These are phyloP conservation scores for Cancer borealis DNA, from an alignment of 2,888 invertebrate species.

Conservation along the genomic window DNA sequence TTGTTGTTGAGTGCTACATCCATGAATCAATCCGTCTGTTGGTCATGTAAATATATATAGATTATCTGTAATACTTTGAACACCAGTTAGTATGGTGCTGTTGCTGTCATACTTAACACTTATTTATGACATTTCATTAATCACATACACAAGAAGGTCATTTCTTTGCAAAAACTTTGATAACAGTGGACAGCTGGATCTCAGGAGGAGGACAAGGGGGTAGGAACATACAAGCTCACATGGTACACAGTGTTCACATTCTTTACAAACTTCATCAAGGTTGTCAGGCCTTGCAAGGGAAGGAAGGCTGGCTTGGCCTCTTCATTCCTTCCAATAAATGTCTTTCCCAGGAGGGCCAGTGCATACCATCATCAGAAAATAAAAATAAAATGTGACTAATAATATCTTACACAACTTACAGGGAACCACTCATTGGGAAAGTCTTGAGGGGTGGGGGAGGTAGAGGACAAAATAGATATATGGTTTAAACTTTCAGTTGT, in stretches of 20 bases:
- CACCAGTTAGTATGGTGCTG: background rate
- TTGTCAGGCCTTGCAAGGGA: constrained; percentile 39
- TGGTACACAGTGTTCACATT: constrained; percentile 60
- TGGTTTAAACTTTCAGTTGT: background rate
- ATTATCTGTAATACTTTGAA: background rate
- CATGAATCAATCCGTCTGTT: background rate
- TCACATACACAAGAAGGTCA: constrained; percentile 52
- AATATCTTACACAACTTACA: constrained; percentile 37
- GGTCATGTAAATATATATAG: background rate
- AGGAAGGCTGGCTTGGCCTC: constrained; percentile 23
- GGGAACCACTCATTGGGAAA: constrained; percentile 32
- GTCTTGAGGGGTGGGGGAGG: background rate
- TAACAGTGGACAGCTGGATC: constrained; percentile 64
- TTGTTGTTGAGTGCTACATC: background rate
- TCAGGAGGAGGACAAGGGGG: constrained; percentile 46
- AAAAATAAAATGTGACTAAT: constrained; percentile 9
- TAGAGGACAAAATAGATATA: background rate
- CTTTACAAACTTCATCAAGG: constrained; percentile 43
- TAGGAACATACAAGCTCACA: constrained; percentile 66
- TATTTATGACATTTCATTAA: background rate
- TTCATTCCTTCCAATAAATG: constrained; percentile 24
- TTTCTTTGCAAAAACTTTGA: constrained; percentile 54
- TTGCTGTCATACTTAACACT: background rate
- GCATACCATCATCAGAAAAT: constrained; percentile 38
- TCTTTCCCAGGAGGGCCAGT: background rate